A percentile compares a stretch with the other conserved stretches of the same genome.
phyloP scores from a whole-genome alignment of 23 tunicate species.

The Ciona savignyi region DNA sequence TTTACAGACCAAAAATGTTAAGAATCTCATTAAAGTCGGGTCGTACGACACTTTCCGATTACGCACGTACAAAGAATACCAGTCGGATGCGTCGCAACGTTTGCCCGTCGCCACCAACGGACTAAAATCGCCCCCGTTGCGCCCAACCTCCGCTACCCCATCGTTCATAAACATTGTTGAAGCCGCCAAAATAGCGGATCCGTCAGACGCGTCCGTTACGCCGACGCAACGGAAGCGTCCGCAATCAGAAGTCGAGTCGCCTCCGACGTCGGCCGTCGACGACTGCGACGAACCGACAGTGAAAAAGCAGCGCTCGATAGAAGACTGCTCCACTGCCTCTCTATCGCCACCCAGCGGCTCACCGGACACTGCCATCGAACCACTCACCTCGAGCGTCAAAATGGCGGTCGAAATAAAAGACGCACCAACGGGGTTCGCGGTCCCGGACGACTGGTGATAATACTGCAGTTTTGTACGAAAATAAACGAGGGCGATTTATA shows the following conservation, averaged over 20 bases:
- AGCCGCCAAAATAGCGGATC: constrained; percentile 1
- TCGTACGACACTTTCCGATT: constrained; percentile 10
- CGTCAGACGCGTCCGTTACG: too few relatives aligned
- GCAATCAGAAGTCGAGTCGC: background rate
- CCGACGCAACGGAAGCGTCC: background rate
- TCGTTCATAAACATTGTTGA: background rate
- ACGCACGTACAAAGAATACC: constrained; percentile 47
- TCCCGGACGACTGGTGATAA: constrained; percentile 16
- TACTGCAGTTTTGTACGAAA: background rate
- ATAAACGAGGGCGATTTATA: too few relatives aligned
- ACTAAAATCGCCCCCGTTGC: background rate
- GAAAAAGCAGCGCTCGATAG: constrained; percentile 30
- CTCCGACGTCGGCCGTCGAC: background rate
- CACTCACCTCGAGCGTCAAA: too few relatives aligned
- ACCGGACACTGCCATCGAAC: too few relatives aligned
- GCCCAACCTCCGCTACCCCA: background rate
- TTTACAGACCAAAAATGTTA: constrained; percentile 37
- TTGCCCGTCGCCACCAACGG: background rate
- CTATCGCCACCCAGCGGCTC: too few relatives aligned
- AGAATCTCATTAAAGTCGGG: constrained; percentile 22
- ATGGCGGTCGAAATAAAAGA: background rate
- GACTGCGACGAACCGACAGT: constrained; percentile 26
- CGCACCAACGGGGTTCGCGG: constrained; percentile 12
- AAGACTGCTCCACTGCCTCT: constrained; percentile 10
- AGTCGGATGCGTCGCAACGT: constrained; percentile 9